These are phyloP conservation scores for Rapana venosa DNA, from an alignment of 2,888 invertebrate genomes.

Conservation along the genomic window DNA sequence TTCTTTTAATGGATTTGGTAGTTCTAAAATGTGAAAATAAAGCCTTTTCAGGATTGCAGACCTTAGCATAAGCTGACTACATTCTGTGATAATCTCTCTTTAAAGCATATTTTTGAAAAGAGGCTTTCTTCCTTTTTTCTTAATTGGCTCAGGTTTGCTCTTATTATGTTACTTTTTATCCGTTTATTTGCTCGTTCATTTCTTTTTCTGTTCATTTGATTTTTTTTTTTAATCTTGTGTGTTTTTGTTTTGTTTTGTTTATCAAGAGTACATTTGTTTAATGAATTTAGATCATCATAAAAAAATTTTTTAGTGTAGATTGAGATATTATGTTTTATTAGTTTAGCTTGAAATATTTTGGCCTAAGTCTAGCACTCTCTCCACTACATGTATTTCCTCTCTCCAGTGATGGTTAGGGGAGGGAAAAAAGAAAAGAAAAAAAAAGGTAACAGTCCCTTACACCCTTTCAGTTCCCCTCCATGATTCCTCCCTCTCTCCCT, in stretches of 20 bases:
- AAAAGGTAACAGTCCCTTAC: not conserved
- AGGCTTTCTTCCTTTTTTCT: not conserved
- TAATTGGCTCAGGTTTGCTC: not conserved
- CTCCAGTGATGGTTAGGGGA: not conserved
- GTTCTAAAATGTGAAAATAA: too few relatives aligned
- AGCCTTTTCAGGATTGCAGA: too few relatives aligned
- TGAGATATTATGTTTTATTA: too few relatives aligned
- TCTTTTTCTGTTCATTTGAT: not conserved
- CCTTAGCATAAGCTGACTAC: not conserved
- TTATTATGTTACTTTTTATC: not conserved
- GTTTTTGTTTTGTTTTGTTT: not conserved
- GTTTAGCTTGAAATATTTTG: too few relatives aligned
- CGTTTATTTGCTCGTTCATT: not conserved
- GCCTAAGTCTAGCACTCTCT: too few relatives aligned
- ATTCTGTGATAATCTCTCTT: not conserved
- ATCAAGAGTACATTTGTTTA: not conserved
- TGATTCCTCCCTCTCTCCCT: too few relatives aligned
- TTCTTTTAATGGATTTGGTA: too few relatives aligned
- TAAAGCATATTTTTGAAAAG: too few relatives aligned
- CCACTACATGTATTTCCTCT: too few relatives aligned
- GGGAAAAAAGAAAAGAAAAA: not conserved
- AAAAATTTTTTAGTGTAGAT: too few relatives aligned
- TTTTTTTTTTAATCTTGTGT: not conserved
- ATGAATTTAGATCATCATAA: not conserved
- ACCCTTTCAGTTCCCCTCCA: not conserved